Conservation (phyloP, 2,797 vertebrate genomes). For the Acropternis orthonyx region DNA sequence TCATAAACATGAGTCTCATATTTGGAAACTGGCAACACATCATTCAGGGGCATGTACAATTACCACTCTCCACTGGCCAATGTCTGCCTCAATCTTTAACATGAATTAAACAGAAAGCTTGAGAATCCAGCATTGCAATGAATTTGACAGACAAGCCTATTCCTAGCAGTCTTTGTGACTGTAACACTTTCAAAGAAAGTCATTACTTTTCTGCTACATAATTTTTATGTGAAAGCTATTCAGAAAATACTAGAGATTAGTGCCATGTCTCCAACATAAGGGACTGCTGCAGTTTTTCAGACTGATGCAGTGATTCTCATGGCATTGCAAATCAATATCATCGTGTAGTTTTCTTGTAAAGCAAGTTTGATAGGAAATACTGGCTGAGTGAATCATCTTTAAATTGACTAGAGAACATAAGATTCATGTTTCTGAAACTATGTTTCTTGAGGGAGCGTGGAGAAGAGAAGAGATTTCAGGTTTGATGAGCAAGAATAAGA, state of each 20-base stretch:
- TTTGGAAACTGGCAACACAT: not conserved
- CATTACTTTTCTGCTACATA: not conserved
- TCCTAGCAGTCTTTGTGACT: not conserved
- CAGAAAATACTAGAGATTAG: not conserved
- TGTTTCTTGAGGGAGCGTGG: not conserved
- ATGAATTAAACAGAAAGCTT: not conserved
- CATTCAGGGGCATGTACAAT: not conserved
- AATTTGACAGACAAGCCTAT: not conserved
- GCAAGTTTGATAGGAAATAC: not conserved
- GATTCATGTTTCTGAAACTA: not conserved
- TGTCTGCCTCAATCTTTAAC: not conserved
- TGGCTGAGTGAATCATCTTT: not conserved
- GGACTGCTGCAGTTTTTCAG: not conserved
- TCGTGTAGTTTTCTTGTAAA: not conserved
- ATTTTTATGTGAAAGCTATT: not conserved
- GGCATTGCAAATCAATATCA: not conserved
- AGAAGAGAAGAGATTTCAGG: not conserved
- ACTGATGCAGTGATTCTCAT: not conserved
- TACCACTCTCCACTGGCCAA: not conserved
- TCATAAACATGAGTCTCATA: not conserved
- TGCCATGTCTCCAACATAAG: not conserved
- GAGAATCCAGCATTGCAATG: not conserved
- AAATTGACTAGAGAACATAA: not conserved
- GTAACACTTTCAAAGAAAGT: not conserved
- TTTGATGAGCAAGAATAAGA: not conserved